Base-by-base conservation (phyloP, 2,888 invertebrate species). In the Orthosia cruda region DNA sequence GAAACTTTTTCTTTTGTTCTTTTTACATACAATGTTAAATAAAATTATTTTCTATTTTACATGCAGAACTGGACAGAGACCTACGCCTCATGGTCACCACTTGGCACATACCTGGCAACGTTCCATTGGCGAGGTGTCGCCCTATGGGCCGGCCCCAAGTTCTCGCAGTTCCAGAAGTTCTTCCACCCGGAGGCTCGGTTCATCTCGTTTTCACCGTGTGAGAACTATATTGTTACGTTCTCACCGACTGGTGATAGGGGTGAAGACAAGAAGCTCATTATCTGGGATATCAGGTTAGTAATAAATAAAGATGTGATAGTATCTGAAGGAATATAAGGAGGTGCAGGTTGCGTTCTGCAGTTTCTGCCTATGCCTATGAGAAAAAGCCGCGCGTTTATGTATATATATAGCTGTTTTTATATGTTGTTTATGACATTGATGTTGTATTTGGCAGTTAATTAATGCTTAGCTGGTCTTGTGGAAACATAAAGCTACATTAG, bases 171-270 rank as follows among this genome's bases (percentile, higher is more conserved):
- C 90, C 98, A 98, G 93, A 98, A 98, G 91, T 99, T 99, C 94
- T 98, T 97, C 75, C 99, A 99, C 90, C 97, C 98, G 0, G 98
- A 98, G 83, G 99, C 99, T 0, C 98, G 99, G 90, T 99, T 99
- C 89, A 99, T 99, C 77, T 99, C 99, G 89, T 99, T 99, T 95
- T 99, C 99, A 15, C 99, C 99, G 0, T 98, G 99, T 94, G 99
- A 99, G 97, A 99, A 99, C 90, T 99, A 99, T 93, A 95, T 99
- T 82, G 99, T 99, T 2, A 99, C 99, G 0, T 99, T 99, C 93
- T 99, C 99, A 52, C 98, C 99, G 0, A 97, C 98, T 74, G 97
- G 97, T 20, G 98, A 98, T 79, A 93, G 96, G 81, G 97, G 97
- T 2, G 98, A 97, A 93, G 98, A 97, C 95, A 99, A 98, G 83